Base-by-base conservation (phyloP, 1,140 invertebrate genomes). In the Saccostrea echinata region DNA sequence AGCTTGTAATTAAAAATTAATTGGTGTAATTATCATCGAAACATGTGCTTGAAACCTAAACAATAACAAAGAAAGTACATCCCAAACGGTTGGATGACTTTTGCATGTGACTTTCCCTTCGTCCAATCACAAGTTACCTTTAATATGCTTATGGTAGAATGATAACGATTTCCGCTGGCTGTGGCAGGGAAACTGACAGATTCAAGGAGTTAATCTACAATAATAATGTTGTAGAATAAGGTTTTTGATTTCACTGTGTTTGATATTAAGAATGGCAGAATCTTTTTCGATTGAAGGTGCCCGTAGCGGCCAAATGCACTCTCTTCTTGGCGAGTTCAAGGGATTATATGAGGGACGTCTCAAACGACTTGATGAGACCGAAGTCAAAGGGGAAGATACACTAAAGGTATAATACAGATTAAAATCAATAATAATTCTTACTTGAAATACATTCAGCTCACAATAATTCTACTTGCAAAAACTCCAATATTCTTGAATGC, bases 1-100 rank as follows among this genome's bases (percentile, higher is more conserved):
- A 18, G 12, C 11, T 51, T 51, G n/a, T 16, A 53, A 24, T 76
- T 76, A n/a, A 83, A 24, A 24, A 83, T 52, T 53, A 83, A 83
- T 53, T 83, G 51, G 51, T n/a, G 33, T 53, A 51, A 51, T 51
- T 51, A 27, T 33, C 68, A 33, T 33, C 33, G 68, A 76, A 21
- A 83, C 81, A 83, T 83, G 81, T 83, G 81, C 43, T 83, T 51
- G 21, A 8, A 6, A 83, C 81, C 81, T n/a, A 83, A 83, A 83
- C 81, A 83, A 83, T 83, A 83, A 83, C 81, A 83, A 83, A 83
- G 81, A 83, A 83, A 83, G 81, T 83, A 83, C 81, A 83, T 11
- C n/a, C 51, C 43, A 83, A 21, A 83, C 81, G 81, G 51, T 83
- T 83, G 81, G 81, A 83, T 83, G 35, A 83, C 81, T 83, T 51